Evolutionary conservation across 2,888 invertebrate genomes (phyloP).

Genomic region (Hirtodrosophila cameraria): DNA sequence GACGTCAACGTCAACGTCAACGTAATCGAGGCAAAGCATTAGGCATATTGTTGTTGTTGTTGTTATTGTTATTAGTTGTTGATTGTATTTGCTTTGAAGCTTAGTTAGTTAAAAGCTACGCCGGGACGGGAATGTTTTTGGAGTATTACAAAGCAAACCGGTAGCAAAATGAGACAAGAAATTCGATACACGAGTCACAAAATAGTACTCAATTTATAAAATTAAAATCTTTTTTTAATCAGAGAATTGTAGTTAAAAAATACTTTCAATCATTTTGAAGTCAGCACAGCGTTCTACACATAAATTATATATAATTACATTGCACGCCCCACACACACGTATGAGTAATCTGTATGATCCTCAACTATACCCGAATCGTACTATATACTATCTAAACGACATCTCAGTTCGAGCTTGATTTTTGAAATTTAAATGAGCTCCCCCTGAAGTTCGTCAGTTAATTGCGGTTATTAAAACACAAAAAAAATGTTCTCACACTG

Average conservation of each 20-base stretch:
- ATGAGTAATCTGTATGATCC: constrained; percentile 40
- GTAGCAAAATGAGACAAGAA: constrained; percentile 1
- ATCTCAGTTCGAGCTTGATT: constrained; percentile 46
- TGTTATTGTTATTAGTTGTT: constrained; percentile 12
- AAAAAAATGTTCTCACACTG: constrained; percentile 63
- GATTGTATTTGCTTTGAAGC: constrained; percentile 38
- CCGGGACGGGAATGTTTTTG: constrained; percentile 13
- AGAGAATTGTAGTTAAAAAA: constrained; percentile 15
- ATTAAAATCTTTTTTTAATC: constrained; percentile 10
- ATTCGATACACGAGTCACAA: constrained; percentile 11
- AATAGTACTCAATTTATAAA: constrained; percentile 7
- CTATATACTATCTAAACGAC: constrained; percentile 56
- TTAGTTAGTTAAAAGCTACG: constrained; percentile 29
- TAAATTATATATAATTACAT: constrained; percentile 65
- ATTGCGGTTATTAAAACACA: constrained; percentile 66
- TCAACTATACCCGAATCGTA: constrained; percentile 10
- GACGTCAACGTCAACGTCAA: constrained; percentile 31
- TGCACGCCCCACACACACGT: constrained; percentile 8
- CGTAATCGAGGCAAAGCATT: constrained; percentile 42
- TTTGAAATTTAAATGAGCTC: constrained; percentile 42
- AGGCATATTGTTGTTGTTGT: constrained; percentile 38
- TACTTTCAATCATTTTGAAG: constrained; percentile 40
- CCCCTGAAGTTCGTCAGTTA: constrained; percentile 54
- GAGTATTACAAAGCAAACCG: neutral
- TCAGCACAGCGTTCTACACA: constrained; percentile 46